phyloP scores from a whole-genome alignment of 2,113 vertebrate species.

The Excalfactoria chinensis region DNA sequence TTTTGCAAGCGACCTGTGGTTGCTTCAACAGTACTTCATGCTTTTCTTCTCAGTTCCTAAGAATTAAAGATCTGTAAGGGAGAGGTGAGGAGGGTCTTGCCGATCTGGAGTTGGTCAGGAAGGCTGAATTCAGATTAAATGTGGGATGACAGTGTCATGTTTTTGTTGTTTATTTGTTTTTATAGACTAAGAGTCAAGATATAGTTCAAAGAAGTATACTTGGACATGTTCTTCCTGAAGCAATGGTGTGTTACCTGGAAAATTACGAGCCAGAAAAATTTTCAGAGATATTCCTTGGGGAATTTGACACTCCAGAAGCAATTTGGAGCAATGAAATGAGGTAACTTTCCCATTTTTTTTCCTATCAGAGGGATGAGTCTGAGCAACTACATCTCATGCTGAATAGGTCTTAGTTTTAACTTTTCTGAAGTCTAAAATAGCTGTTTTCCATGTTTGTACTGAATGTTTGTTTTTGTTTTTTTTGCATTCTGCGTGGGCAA shows the following conservation, averaged over 20 bases:
- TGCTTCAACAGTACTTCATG: neutral
- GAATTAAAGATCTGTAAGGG: neutral
- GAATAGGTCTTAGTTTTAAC: neutral
- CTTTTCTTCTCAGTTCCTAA: neutral
- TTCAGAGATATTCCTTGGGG: slow-evolving; percentile 98
- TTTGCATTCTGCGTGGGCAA: neutral
- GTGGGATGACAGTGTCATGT: neutral
- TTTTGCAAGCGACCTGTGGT: neutral
- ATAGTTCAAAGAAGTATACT: slow-evolving; percentile 96
- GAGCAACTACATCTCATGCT: neutral
- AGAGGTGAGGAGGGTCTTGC: neutral
- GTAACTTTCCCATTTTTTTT: slow-evolving; percentile 67
- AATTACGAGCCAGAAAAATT: slow-evolving; percentile 97
- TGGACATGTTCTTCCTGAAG: slow-evolving; percentile 94
- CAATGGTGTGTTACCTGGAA: slow-evolving; percentile 99
- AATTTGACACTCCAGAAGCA: slow-evolving; percentile 98
- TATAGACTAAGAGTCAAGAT: slow-evolving; percentile 93
- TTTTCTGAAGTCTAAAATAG: neutral
- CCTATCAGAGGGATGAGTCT: neutral
- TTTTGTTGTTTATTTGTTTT: neutral
- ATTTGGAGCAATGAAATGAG: slow-evolving; percentile 99
- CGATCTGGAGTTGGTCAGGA: neutral
- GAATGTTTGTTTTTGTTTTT: neutral
- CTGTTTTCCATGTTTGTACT: neutral
- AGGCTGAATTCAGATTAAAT: neutral